phyloP scores from a whole-genome alignment of 2,888 invertebrate genomes.

The Agrochola litura region DNA sequence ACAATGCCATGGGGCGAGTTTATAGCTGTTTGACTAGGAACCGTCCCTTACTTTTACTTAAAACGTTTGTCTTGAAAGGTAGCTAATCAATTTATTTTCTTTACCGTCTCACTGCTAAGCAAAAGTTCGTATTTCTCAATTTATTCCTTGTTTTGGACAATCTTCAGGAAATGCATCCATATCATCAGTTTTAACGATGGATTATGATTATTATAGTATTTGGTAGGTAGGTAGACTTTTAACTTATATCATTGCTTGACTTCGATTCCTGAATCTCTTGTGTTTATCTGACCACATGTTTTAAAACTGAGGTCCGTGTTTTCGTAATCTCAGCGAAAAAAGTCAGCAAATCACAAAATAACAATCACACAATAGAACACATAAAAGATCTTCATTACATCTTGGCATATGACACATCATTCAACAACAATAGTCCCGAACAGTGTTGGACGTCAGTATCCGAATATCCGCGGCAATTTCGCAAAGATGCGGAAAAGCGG shows the following conservation, averaged over 20 bases:
- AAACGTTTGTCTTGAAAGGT: conserved; percentile 51
- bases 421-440: conserved; percentile 41
- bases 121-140: conserved; percentile 35
- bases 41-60: conserved; percentile 55
- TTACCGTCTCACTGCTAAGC: background rate
- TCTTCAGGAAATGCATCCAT: background rate
- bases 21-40: conserved; percentile 56
- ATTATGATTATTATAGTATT: too few relatives aligned
- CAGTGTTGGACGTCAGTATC: conserved; percentile 44
- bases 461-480: conserved; percentile 68
- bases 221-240: background rate
- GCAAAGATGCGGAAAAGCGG: conserved; percentile 67
- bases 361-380: background rate
- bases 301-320: too few relatives aligned
- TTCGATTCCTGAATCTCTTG: background rate
- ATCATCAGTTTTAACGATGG: background rate
- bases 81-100: conserved; percentile 54
- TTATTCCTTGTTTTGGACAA: background rate
- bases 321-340: too few relatives aligned
- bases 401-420: conserved; percentile 20
- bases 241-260: background rate
- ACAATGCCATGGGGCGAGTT: conserved; percentile 61
- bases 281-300: background rate
- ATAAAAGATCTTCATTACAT: conserved; percentile 13
- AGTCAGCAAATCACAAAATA: background rate